Percentiles rank a stretch among this genome's conserved stretches.
These are phyloP conservation scores for Aporophyla nigra DNA, from an alignment of 2,888 invertebrate genomes.

Conservation along the genomic window DNA sequence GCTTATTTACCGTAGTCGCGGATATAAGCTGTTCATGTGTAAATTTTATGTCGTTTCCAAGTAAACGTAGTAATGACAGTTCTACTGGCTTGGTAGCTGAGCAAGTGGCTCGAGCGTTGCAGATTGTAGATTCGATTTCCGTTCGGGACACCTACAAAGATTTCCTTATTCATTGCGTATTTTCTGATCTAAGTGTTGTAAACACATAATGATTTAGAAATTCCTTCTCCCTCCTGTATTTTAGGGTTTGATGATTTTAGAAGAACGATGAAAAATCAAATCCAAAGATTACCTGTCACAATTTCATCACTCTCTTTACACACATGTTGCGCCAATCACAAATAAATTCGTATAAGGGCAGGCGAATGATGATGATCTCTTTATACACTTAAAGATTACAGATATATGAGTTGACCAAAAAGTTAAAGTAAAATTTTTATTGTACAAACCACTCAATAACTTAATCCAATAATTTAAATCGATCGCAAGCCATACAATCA, in stretches of 20 bases:
- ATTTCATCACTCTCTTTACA: too few relatives aligned
- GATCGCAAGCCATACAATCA: conserved; percentile 37
- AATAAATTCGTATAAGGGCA: too few relatives aligned
- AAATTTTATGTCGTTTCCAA: conserved; percentile 28
- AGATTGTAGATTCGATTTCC: neutral
- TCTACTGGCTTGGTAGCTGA: neutral
- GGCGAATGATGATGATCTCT: too few relatives aligned
- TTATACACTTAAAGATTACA: neutral
- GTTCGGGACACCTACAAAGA: neutral
- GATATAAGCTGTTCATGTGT: conserved; percentile 31
- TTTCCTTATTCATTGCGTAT: neutral
- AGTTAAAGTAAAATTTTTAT: conserved; percentile 1
- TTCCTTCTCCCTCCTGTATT: neutral
- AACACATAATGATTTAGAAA: neutral
- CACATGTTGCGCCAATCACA: too few relatives aligned
- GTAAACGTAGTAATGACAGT: conserved; percentile 19
- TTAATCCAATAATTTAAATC: conserved; percentile 40
- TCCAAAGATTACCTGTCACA: neutral
- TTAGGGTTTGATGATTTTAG: neutral
- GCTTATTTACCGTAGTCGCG: conserved; percentile 43
- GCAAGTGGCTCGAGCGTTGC: neutral
- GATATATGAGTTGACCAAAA: neutral
- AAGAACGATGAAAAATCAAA: neutral
- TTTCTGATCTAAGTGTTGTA: neutral
- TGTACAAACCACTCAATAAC: conserved; percentile 18